Evolutionary conservation across 2,113 vertebrate species (phyloP), one percentile per base, ranked within the genome.

Genomic region (Camelus dromedarius): DNA sequence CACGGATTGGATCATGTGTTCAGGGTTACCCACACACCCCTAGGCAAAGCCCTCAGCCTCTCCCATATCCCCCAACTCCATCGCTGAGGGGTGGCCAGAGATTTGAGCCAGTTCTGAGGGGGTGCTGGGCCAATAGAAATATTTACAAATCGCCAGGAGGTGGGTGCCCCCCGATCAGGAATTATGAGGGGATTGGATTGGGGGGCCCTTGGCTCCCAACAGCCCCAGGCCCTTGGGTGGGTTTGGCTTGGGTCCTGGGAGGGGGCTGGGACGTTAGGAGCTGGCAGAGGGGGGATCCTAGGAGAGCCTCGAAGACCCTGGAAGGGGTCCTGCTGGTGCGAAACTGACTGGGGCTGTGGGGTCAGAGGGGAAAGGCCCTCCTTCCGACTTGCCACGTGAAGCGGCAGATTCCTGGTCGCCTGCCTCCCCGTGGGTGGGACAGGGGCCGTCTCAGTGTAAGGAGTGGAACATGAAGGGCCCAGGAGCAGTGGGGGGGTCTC

Each of bases 281-380:
- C 96, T 75, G 95, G 94, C 91, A 96, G 96, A 97, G 95, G 89
- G 66, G 93, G 97, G 67, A 96, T 97, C 97, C 58, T 72, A 69
- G 82, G 75, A 67, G 96, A 96, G 94, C 96, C 96, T 95, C 54
- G 3, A 73, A 95, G 96, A 91, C 95, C 96, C 96, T 35, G 1
- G 1, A 32, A 83, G 22, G 80, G 97, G 83, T 93, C 96, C 97
- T 96, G 98, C 98, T 98, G 98, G 97, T 98, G 98, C 96, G 87
- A 73, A 87, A 75, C 97, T 96, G 95, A 91, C 3, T 28, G 70
- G 94, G 81, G 81, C 64, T 1, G 0, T 10, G 54, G 75, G 80
- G 24, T 19, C 69, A 26, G 35, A 48, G 75, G 69, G n/a, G 10
- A 54, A 42, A 73, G 56, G 66, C 60, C 56, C 81, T 79, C 89